Evolutionary conservation across 2,888 invertebrate genomes (phyloP), one percentile per base, ranked within the genome.

Genomic region (Lamellibrachia satsuma): DNA sequence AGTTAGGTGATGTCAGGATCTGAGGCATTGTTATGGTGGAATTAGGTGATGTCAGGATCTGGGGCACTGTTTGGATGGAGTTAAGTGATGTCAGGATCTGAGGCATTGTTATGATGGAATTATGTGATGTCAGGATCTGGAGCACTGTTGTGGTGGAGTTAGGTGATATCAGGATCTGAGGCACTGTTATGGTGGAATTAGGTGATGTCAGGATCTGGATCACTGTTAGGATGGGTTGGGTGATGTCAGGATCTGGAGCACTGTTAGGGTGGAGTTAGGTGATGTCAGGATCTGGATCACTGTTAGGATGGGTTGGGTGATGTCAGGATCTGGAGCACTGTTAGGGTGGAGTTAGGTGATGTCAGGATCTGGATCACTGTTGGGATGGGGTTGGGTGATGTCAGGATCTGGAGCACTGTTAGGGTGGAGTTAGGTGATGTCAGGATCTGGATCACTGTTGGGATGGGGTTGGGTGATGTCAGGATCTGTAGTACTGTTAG

Each of bases 391-490:
- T 55, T 55, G 3, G 55, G 55, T 55, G 55, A 55, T 55, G 2
- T 55, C 55, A 55, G 55, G 55, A 55, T 55, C 1, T 55, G 8
- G 9, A 9, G 2, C 27, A 90, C 39, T 15, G 7, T n/a, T 7
- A 90, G 75, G 3, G 90, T 90, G 51, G 55, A 2, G 27, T n/a
- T 57, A 3, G 60, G 9, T 92, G n/a, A 92, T 52, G n/a, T 92
- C 11, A 27, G 52, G 51, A n/a, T n/a, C 8, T 60, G 9, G 55
- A 39, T 60, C 6, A n/a, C 15, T 93, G 51, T 9, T 91, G 92
- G 93, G 91, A 90, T 3, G 55, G 90, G 52, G 96, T 75, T 97
- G 97, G 94, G 97, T 98, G 91, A 98, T 55, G 55, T 55, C 55
- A 55, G 55, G 55, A 9, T 55, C 9, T 3, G 39, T 1, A 55